Evolutionary conservation across 2,113 vertebrate genomes (phyloP), one percentile per base, ranked within the genome.

Genomic region (Smithornis capensis): DNA sequence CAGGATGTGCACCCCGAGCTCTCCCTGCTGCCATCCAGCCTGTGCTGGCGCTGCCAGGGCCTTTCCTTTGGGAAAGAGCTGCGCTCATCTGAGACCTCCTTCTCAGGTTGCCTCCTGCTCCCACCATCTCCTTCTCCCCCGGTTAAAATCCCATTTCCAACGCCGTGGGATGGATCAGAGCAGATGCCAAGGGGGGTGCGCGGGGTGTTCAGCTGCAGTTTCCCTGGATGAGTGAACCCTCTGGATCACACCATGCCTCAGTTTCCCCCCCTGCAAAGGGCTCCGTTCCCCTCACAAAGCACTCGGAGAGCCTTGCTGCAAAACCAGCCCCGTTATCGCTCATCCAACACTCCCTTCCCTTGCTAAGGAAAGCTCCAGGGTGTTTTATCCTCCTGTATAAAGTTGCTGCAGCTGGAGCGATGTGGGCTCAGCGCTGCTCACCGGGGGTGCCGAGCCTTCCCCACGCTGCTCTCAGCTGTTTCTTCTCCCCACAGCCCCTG

Each of bases 121-220:
- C 0, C 69, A 14, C 67, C 9, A 2, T 7, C 42, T 14, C 15
- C 40, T 73, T 13, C 19, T 37, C 6, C 5, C 10, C 0, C 1
- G 0, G 14, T 18, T 29, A 29, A 49, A 55, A 22, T 9, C 28
- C 7, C 0, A 1, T 19, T 62, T 4, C 25, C 14, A 25, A 19
- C 1, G 0, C 38, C 33, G 7, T 1, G 1, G 55, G 53, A 10
- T 18, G 16, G 65, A 7, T 25, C 42, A 0, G 11, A 3, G 25
- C 37, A 5, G 65, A 8, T 17, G 24, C 16, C 52, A 2, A 56
- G 19, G 49, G 38, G 16, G 38, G 27, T 22, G 50, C 2, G 6
- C 0, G 0, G 63, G 64, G 38, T 22, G 50, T 74, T 19, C 2
- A 3, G 33, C 15, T 33, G 12, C 7, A 0, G n/a, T 5, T 17